These are phyloP conservation scores for Apotomis capreana DNA, from an alignment of 2,888 invertebrate genomes.

Conservation along the genomic window DNA sequence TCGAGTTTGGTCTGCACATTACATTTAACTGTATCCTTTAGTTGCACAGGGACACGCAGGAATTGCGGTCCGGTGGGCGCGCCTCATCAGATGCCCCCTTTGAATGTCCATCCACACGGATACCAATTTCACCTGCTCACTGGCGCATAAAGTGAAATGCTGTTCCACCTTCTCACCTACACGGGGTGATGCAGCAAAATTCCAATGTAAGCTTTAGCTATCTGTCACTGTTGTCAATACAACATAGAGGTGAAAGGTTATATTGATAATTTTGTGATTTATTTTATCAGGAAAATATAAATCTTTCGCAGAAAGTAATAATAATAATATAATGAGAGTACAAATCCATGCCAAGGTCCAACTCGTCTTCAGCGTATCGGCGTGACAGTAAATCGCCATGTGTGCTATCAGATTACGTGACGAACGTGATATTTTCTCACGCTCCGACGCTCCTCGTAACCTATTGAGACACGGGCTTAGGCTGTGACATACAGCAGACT, in stretches of 20 bases:
- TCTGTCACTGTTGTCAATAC: neutral
- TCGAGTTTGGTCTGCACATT: conserved; percentile 6
- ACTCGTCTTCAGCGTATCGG: conserved; percentile 24
- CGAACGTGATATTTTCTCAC: conserved; percentile 43
- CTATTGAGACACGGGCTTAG: conserved; percentile 38
- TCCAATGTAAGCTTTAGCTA: conserved; percentile 3
- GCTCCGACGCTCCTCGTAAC: conserved; percentile 35
- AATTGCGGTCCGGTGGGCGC: conserved; percentile 72
- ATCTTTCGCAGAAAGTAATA: too few species aligned
- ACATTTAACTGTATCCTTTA: conserved; percentile 41
- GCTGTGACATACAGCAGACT: conserved; percentile 22
- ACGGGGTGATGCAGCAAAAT: conserved; percentile 14
- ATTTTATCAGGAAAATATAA: too few species aligned
- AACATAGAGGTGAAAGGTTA: neutral
- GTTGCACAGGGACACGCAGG: conserved; percentile 60
- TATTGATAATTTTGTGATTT: too few species aligned
- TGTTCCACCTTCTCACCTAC: conserved; percentile 40
- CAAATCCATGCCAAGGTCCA: conserved; percentile 32
- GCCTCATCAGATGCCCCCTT: conserved; percentile 74
- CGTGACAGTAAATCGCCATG: conserved; percentile 36
- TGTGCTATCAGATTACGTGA: conserved; percentile 42
- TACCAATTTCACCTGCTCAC: conserved; percentile 74
- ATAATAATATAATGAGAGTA: conserved; percentile 5
- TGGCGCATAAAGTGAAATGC: conserved; percentile 65
- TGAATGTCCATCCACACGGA: conserved; percentile 65